These are phyloP conservation scores for Folsomia candida DNA, from an alignment of 2,888 invertebrate species.

Conservation along the genomic window DNA sequence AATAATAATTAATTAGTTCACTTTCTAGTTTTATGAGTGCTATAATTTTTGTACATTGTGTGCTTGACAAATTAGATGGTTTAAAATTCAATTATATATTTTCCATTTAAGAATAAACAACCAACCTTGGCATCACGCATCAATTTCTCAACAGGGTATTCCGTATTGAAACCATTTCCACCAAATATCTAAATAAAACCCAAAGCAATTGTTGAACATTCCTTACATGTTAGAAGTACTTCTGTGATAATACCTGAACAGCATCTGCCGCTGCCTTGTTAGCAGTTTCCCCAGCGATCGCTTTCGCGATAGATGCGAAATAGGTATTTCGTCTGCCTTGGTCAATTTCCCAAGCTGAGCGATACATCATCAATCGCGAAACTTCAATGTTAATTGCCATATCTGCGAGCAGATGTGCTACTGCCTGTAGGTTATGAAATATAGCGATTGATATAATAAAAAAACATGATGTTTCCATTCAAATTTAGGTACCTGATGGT, in stretches of 20 bases:
- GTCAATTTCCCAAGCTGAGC: conserved; percentile 87
- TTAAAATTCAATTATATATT: no score
- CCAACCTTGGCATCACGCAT: conserved; percentile 99
- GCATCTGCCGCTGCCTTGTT: conserved; percentile 93
- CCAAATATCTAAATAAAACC: conserved; percentile 75
- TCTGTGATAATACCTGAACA: conserved; percentile 65
- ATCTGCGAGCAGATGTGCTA: conserved; percentile 92
- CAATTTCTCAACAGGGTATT: conserved; percentile 96
- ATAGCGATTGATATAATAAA: no score
- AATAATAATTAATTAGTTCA: no score
- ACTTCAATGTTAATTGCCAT: conserved; percentile 90
- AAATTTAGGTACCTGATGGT: conserved; percentile 64
- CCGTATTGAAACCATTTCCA: conserved; percentile 92
- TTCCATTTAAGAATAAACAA: no score
- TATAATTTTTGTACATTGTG: no score
- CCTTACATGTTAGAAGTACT: not conserved
- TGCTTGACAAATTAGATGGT: no score
- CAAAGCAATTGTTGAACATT: not conserved
- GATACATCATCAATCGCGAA: conserved; percentile 79
- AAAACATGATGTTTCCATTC: no score
- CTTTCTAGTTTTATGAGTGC: no score
- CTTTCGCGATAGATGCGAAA: conserved; percentile 92
- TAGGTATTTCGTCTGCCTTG: conserved; percentile 76
- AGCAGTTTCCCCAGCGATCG: conserved; percentile 85
- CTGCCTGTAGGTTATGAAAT: no score